Evolutionary conservation across 2,888 invertebrate genomes (phyloP).

Genomic region (Nomada lathburiana): DNA sequence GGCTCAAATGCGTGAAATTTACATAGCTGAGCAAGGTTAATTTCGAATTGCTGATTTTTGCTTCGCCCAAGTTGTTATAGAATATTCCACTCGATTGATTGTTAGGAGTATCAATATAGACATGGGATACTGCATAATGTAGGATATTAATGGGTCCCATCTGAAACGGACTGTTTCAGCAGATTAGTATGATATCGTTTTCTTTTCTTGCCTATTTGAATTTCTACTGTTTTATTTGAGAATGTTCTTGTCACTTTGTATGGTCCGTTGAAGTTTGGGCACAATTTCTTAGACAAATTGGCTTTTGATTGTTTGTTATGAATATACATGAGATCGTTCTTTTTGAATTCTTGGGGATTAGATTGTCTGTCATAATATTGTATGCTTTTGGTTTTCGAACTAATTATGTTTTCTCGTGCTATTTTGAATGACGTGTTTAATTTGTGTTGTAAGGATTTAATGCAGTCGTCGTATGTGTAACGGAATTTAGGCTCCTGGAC

Average conservation of each 20-base stretch:
- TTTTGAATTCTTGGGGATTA: constrained; percentile 6
- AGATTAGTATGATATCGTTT: constrained; percentile 33
- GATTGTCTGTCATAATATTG: constrained; percentile 4
- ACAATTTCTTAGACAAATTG: constrained; percentile 12
- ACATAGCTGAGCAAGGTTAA: too few relatives aligned
- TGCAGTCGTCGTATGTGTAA: too few relatives aligned
- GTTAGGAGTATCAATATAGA: too few relatives aligned
- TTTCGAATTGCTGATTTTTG: too few relatives aligned
- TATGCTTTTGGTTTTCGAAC: constrained; percentile 6
- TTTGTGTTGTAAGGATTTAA: background rate
- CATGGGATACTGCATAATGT: too few relatives aligned
- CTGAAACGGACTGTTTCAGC: constrained; percentile 28
- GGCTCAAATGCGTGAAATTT: too few relatives aligned
- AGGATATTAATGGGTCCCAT: constrained; percentile 2
- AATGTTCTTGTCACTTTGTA: constrained; percentile 1
- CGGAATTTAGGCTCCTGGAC: constrained; percentile 13
- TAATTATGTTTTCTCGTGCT: background rate
- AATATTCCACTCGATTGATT: too few relatives aligned
- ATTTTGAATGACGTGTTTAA: constrained; percentile 4
- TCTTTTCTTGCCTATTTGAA: constrained; percentile 9
- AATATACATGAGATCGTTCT: background rate
- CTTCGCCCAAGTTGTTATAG: too few relatives aligned
- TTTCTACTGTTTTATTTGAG: constrained; percentile 21
- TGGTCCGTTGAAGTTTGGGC: constrained; percentile 15
- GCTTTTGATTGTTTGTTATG: background rate